These are phyloP conservation scores for Rhinolophus sinicus DNA, from an alignment of 2,113 vertebrate genomes.

Conservation along the genomic window DNA sequence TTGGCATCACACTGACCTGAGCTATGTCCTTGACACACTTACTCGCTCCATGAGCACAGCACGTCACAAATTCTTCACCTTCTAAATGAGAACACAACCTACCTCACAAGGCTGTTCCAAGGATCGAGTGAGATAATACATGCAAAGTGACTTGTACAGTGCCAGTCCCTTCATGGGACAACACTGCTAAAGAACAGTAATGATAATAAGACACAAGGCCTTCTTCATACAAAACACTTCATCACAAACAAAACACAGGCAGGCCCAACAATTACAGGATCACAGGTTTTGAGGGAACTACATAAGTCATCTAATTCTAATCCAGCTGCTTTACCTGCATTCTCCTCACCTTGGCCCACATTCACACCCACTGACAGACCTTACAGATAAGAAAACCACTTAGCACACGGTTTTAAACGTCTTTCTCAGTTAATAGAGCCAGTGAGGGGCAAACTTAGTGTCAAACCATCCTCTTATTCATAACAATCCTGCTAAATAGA, in stretches of 20 bases:
- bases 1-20: not conserved
- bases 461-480: not conserved
- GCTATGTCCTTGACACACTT: not conserved
- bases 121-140: not conserved
- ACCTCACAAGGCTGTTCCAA: not conserved
- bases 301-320: not conserved
- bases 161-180: not conserved
- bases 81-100: slow-evolving; percentile 6
- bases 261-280: not conserved
- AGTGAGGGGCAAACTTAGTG: not conserved
- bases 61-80: slow-evolving; percentile 14
- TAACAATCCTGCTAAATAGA: not conserved
- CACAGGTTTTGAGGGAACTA: not conserved
- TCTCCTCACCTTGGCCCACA: not conserved
- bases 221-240: not conserved
- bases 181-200: not conserved
- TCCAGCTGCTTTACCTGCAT: not conserved
- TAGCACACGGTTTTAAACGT: not conserved
- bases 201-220: not conserved
- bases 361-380: not conserved
- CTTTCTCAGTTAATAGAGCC: not conserved
- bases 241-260: not conserved
- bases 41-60: not conserved
- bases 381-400: slow-evolving; percentile 26
- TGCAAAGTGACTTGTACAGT: not conserved